Percentiles rank a stretch among this genome's conserved stretches.
phyloP scores from a whole-genome alignment of 2,113 vertebrate species.

The Malaclemys terrapin region DNA sequence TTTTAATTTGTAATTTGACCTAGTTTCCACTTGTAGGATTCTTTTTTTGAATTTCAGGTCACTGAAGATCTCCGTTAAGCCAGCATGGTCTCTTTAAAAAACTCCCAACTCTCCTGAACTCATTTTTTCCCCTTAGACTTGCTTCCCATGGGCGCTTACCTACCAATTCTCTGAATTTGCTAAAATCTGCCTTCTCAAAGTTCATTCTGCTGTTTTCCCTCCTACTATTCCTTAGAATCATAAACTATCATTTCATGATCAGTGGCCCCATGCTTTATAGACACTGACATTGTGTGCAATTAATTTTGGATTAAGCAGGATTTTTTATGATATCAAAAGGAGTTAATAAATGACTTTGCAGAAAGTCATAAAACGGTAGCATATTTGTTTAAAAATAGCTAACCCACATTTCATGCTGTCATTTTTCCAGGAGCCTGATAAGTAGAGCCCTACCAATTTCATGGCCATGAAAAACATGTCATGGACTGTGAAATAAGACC shows the following conservation, averaged over 20 bases:
- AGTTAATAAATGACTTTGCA: neutral
- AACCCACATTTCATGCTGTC: neutral
- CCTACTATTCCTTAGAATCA: neutral
- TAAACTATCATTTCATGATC: neutral
- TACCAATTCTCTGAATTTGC: neutral
- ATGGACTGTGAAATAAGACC: too few species aligned
- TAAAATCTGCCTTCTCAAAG: neutral
- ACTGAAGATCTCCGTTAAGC: neutral
- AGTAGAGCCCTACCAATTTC: too few species aligned
- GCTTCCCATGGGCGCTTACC: neutral
- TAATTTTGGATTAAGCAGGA: neutral
- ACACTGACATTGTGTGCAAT: neutral
- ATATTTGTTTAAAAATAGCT: neutral
- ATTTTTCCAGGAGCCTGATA: neutral
- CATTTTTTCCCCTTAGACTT: neutral
- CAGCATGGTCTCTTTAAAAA: neutral
- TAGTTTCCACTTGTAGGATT: neutral
- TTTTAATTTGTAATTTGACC: neutral
- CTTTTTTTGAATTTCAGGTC: neutral
- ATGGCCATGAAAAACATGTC: too few species aligned
- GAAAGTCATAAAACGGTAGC: neutral
- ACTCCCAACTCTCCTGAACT: neutral
- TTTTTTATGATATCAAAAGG: neutral
- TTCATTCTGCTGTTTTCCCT: neutral
- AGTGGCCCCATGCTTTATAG: fast-evolving